phyloP scores from a whole-genome alignment of 1,140 invertebrate genomes.

The Trichoplusia ni region DNA sequence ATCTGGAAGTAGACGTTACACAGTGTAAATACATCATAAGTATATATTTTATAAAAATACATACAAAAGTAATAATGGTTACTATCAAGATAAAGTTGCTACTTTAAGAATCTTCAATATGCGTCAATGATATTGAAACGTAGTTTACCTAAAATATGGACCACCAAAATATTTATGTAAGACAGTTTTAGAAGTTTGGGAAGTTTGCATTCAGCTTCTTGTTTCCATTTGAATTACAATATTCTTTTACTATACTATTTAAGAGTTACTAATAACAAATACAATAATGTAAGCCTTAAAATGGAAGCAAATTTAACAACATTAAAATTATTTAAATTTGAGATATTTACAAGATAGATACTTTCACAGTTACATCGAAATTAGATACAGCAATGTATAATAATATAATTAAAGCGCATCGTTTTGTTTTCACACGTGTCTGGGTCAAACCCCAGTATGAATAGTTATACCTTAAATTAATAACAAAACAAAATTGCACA shows the following conservation, averaged over 20 bases:
- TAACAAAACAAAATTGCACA: constrained; percentile 81
- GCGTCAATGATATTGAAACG: constrained; percentile 76
- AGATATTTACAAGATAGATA: constrained; percentile 72
- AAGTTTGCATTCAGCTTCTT: constrained; percentile 37
- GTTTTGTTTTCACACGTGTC: constrained; percentile 73
- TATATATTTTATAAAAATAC: constrained; percentile 81
- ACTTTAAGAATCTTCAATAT: constrained; percentile 73
- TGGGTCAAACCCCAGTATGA: constrained; percentile 69
- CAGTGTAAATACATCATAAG: constrained; percentile 73
- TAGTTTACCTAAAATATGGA: constrained; percentile 66
- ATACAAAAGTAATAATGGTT: constrained; percentile 73
- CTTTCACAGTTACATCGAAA: constrained; percentile 59
- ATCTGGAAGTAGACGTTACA: constrained; percentile 75
- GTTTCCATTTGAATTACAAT: constrained; percentile 48
- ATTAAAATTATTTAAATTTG: constrained; percentile 69
- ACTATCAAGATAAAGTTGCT: constrained; percentile 58
- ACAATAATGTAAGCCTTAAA: constrained; percentile 68
- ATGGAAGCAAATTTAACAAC: constrained; percentile 78
- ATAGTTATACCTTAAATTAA: constrained; percentile 75
- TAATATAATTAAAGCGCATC: constrained; percentile 77
- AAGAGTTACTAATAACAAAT: constrained; percentile 66
- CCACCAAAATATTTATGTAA: constrained; percentile 61
- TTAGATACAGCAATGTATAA: constrained; percentile 61
- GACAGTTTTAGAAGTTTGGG: constrained; percentile 48
- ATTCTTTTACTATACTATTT: constrained; percentile 60